Conservation (phyloP, 2,797 vertebrate species). For the Balearica regulorum region DNA sequence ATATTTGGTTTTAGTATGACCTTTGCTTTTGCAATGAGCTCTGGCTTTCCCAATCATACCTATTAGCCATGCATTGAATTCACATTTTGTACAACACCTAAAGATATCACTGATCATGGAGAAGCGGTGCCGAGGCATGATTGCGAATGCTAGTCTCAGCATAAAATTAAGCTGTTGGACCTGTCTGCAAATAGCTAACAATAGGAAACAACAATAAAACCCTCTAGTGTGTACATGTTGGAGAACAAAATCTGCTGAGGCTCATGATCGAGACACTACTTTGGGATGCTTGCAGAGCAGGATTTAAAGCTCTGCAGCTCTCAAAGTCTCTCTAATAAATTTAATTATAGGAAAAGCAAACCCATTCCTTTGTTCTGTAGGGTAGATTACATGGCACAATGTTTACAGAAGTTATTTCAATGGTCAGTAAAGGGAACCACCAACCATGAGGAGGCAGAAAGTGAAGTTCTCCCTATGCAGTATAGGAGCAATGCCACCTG, state of each 20-base stretch:
- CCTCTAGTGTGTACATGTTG: not conserved
- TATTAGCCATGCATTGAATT: not conserved
- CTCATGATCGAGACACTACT: not conserved
- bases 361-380: not conserved
- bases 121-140: not conserved
- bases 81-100: not conserved
- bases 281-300: not conserved
- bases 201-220: slow-evolving; percentile 17
- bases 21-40: not conserved
- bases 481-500: fast-evolving
- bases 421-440: not conserved
- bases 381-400: not conserved
- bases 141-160: not conserved
- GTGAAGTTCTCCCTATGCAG: not conserved
- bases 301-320: slow-evolving; percentile 7
- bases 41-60: not conserved
- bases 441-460: not conserved
- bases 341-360: slow-evolving; percentile 24
- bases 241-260: slow-evolving; percentile 36
- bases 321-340: not conserved
- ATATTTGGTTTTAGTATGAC: not conserved
- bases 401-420: not conserved
- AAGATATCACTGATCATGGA: not conserved
- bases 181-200: slow-evolving; percentile 13
- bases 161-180: slow-evolving; percentile 22